Evolutionary conservation across 2,888 invertebrate genomes (phyloP), one percentile per base, ranked within the genome.

Genomic region (Mystacides longicornis): DNA sequence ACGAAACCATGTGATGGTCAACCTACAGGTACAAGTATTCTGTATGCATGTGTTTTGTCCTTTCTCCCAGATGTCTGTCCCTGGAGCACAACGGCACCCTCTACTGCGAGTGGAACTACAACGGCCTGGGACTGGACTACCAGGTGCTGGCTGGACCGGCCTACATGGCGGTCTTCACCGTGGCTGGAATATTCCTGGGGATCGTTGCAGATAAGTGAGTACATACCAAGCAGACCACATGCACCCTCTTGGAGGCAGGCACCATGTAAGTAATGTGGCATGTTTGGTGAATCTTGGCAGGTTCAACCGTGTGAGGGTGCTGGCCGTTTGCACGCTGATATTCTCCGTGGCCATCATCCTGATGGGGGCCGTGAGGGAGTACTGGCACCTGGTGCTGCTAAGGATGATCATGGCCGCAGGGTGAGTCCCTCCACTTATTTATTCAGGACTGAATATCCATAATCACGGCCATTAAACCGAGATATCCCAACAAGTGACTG

Each of bases 61-160:
- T n/a, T n/a, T n/a, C n/a, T n/a, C 37, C 37, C 71, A 88, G 87
- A 64, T 89, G 88, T 68, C 70, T 72, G 60, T 73, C 80, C 0
- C 73, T 86, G 47, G 78, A 79, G 54, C 64, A 86, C 49, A 89
- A 90, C 65, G 90, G 87, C 0, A 84, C 84, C 0, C 67, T 73
- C 4, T 89, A 89, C 69, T 95, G 95, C 73, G 89, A 90, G 67
- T 95, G 93, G 93, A 88, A 87, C 67, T 93, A 93, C 79, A 93
- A 91, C 67, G 95, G 95, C 0, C 79, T 93, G 53, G 95, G 94
- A 11, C 78, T 93, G 58, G 91, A 93, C 68, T 95, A 95, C 72
- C 94, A 95, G 73, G 83, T 94, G 60, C 73, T 95, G 58, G 94
- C 94, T 1, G 95, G 95, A 0, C 94, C 95, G 0, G 89, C 90